Base-by-base conservation (phyloP, 1,140 invertebrate genomes). In the Zaprionus gabonicus region DNA sequence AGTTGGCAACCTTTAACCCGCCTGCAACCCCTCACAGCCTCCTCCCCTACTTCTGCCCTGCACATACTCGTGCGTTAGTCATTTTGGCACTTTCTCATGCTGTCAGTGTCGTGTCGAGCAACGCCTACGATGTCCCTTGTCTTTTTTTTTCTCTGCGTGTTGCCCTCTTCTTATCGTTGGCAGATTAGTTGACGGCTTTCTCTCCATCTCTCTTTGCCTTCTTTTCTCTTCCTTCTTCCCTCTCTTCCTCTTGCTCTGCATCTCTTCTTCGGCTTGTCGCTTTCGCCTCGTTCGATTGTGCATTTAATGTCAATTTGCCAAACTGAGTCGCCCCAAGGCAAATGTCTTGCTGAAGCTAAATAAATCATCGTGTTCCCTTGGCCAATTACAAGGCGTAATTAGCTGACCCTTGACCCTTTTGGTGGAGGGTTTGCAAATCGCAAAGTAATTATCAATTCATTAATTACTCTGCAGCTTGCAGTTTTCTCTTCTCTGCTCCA, bases 1-100 rank as follows among this genome's bases (percentile, higher is more conserved):
- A 51, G 46, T 51, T 51, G 17, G 10, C 41, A 46, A 46, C n/a
- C 41, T 46, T 17, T n/a, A 17, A 9, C 41, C n/a, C 41, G 12
- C 36, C 36, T 38, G 36, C 36, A 38, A 38, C 36, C 36, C 13
- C 13, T 15, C 13, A 3, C 36, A n/a, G 6, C n/a, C 23, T 9
- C 46, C 2, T 3, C 12, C 34, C 34, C 3, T 20, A 20, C 20
- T 20, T 20, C 20, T 20, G 20, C 20, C 20, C 34, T 23, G 53
- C n/a, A 59, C 17, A 38, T 49, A 66, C 68, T 81, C 71, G 71
- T 79, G 74, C 78, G 85, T 87, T 87, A 84, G 85, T 87, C 85
- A 87, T 87, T 87, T 87, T 87, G 84, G 84, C 83, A 87, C 83
- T 87, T 87, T 81, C 81, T 84, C 85, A 78, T 81, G 78, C 71